A percentile compares a stretch with the other conserved stretches of the same genome.
phyloP scores from a whole-genome alignment of 2,113 vertebrate genomes.

The Poecile atricapillus region DNA sequence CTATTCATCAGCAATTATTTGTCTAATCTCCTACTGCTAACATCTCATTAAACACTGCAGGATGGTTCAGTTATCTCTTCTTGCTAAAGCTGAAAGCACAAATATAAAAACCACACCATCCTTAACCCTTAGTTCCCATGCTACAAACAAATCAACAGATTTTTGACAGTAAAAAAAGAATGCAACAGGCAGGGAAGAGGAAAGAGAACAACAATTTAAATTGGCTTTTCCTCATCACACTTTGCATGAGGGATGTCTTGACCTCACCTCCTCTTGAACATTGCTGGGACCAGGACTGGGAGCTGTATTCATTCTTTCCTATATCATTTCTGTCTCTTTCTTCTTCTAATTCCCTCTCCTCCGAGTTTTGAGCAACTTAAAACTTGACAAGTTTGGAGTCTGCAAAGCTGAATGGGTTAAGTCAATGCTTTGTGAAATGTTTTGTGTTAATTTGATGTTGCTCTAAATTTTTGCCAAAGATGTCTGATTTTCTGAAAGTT shows the following conservation, averaged over 20 bases:
- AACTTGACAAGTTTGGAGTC: not conserved
- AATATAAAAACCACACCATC: not conserved
- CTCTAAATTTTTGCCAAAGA: not conserved
- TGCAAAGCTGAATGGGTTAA: not conserved
- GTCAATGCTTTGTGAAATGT: not conserved
- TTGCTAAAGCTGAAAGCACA: not conserved
- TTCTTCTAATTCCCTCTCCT: not conserved
- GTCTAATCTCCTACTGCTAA: not conserved
- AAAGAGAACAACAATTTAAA: not conserved
- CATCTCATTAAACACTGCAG: not conserved
- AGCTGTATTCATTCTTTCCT: not conserved
- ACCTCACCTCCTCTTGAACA: not conserved
- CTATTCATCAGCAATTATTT: not conserved
- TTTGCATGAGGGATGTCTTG: not conserved
- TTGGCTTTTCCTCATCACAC: not conserved
- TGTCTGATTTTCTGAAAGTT: not conserved
- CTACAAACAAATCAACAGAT: not conserved
- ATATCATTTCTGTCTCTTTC: not conserved
- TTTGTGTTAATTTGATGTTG: not conserved
- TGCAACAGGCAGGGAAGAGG: fast-evolving
- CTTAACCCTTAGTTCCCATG: not conserved
- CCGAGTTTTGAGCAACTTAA: not conserved
- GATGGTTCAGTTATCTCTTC: not conserved
- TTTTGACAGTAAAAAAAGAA: not conserved
- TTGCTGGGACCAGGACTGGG: not conserved